phyloP scores from a whole-genome alignment of 2,797 vertebrate genomes.

The Scyliorhinus canicula region DNA sequence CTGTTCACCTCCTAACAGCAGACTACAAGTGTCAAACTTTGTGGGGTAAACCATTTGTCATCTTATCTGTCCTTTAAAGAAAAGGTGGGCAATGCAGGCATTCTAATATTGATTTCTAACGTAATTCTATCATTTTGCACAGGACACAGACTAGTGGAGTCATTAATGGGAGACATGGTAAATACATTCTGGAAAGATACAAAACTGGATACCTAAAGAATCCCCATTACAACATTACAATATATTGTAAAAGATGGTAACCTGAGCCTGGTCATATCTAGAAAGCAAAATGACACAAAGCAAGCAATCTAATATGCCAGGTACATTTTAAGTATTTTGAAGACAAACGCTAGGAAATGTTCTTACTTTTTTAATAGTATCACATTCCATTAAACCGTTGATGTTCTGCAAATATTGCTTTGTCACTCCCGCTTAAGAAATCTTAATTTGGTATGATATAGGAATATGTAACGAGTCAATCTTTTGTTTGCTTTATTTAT shows the following conservation, averaged over 20 bases:
- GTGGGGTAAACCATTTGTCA: slow-evolving; percentile 48
- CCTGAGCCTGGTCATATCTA: neutral
- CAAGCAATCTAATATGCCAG: neutral
- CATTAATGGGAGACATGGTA: slow-evolving; percentile 48
- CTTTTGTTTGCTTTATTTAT: slow-evolving; percentile 11
- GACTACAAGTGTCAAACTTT: slow-evolving; percentile 49
- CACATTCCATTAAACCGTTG: neutral
- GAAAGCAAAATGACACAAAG: neutral
- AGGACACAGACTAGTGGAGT: slow-evolving; percentile 56
- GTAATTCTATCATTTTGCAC: slow-evolving; percentile 59
- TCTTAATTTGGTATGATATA: slow-evolving; percentile 15
- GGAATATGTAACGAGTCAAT: neutral
- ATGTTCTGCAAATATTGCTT: neutral
- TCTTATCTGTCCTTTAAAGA: slow-evolving; percentile 41
- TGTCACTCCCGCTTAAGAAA: slow-evolving; percentile 9
- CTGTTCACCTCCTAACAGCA: slow-evolving; percentile 8
- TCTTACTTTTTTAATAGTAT: neutral
- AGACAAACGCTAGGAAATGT: neutral
- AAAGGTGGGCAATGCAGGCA: slow-evolving; percentile 52
- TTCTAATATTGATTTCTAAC: slow-evolving; percentile 60
- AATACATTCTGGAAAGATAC: slow-evolving; percentile 39
- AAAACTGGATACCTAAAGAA: neutral
- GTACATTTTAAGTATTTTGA: neutral
- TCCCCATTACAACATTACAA: slow-evolving; percentile 39
- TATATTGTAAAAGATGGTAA: neutral